These are phyloP conservation scores for Drosophila grimshawi DNA, from an alignment of 1,140 invertebrate species.

Conservation along the genomic window DNA sequence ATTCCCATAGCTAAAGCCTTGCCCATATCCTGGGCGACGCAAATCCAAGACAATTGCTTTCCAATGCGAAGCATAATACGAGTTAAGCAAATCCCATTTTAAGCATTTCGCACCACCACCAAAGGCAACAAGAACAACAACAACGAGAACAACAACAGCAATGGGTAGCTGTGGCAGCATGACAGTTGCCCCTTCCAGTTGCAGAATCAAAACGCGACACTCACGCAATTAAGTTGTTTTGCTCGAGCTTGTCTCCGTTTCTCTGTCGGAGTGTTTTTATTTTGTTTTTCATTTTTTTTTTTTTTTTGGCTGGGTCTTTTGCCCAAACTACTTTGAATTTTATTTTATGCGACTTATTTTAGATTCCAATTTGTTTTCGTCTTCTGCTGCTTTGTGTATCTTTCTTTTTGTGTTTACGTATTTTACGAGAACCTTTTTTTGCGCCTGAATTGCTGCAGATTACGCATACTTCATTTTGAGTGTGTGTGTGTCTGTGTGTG, in stretches of 20 bases:
- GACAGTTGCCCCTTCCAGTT: constrained; percentile 41
- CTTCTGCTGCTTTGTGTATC: constrained; percentile 31
- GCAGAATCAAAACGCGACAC: constrained; percentile 73
- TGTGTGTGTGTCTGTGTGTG: constrained; percentile 25
- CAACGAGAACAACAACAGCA: not conserved
- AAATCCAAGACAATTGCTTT: constrained; percentile 84
- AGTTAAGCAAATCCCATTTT: constrained; percentile 49
- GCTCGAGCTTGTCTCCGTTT: constrained; percentile 30
- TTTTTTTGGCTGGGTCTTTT: constrained; percentile 27
- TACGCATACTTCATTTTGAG: constrained; percentile 67
- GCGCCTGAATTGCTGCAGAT: constrained; percentile 84
- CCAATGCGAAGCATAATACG: constrained; percentile 59
- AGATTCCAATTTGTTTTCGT: constrained; percentile 32
- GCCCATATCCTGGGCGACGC: constrained; percentile 37
- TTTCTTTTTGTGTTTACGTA: constrained; percentile 58
- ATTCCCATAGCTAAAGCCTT: not conserved
- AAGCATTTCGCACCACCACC: constrained; percentile 62
- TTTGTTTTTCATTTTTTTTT: constrained; percentile 19
- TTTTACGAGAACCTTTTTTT: constrained; percentile 70
- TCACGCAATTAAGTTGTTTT: constrained; percentile 75
- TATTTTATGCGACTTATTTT: constrained; percentile 59
- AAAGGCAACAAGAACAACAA: constrained; percentile 16
- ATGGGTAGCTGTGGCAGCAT: constrained; percentile 9
- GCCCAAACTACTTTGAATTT: constrained; percentile 73
- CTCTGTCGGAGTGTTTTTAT: constrained; percentile 2